Conservation (phyloP, 2,113 vertebrate species). For the Strigops habroptila region DNA sequence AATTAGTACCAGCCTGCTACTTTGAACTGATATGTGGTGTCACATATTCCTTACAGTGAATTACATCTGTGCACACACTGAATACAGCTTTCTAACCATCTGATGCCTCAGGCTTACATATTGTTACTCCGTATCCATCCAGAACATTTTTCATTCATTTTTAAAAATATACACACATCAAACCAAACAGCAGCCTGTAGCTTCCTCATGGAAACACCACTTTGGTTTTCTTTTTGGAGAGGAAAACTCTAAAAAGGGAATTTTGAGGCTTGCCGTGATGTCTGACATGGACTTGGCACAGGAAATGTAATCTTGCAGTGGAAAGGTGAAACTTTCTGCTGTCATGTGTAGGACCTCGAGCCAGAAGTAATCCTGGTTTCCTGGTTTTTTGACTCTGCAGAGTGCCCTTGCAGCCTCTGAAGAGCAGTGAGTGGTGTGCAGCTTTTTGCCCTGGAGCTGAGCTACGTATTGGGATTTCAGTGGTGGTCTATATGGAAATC, state of each 20-base stretch:
- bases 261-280: background rate
- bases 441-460: background rate
- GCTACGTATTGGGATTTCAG: background rate
- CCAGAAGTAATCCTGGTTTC: background rate
- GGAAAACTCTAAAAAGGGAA: background rate
- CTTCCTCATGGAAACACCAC: background rate
- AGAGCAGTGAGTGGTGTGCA: background rate
- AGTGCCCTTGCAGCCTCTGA: background rate
- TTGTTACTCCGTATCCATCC: background rate
- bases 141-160: constrained; percentile 40
- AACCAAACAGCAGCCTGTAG: constrained; percentile 4
- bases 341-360: background rate
- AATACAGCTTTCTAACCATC: constrained; percentile 50
- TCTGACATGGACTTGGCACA: background rate
- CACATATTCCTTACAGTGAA: constrained; percentile 57
- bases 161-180: constrained; percentile 24
- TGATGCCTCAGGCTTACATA: constrained; percentile 46
- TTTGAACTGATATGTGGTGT: constrained; percentile 66
- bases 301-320: background rate
- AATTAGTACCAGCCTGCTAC: constrained; percentile 64
- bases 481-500: background rate
- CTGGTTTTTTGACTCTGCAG: background rate
- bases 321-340: constrained; percentile 8
- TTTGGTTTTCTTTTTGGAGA: background rate
- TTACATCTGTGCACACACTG: constrained; percentile 55